These are phyloP conservation scores for Magallana gigas DNA, from an alignment of 1,140 invertebrate genomes.

Conservation along the genomic window DNA sequence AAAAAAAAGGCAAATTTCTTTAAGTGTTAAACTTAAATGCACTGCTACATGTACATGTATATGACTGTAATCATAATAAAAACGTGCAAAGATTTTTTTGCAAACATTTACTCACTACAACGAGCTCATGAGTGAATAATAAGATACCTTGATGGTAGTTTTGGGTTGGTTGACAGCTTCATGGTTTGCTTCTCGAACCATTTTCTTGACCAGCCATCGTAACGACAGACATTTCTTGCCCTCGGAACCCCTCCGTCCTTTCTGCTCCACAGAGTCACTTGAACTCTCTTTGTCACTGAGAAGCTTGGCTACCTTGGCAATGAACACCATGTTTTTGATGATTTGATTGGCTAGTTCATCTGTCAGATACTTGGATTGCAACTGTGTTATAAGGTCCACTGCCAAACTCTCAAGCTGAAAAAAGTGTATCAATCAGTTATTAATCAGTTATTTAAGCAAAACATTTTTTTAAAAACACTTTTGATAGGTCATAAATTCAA, in stretches of 20 bases:
- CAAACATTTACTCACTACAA: no score
- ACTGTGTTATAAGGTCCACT: constrained; percentile 86
- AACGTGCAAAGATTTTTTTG: no score
- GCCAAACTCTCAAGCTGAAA: constrained; percentile 83
- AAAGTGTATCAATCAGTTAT: no score
- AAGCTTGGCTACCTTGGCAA: constrained; percentile 82
- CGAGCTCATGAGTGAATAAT: not conserved
- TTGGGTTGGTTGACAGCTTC: constrained; percentile 84
- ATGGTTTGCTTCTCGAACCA: constrained; percentile 86
- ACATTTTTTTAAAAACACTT: no score
- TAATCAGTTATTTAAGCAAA: no score
- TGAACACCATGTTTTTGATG: constrained; percentile 86
- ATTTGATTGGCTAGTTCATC: constrained; percentile 76
- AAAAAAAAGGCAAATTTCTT: no score
- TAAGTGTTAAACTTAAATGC: no score
- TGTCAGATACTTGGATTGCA: constrained; percentile 81
- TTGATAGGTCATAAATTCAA: no score
- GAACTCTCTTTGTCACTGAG: constrained; percentile 67
- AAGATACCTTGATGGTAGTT: constrained; percentile 79
- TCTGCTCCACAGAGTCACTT: constrained; percentile 25
- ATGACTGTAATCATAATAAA: no score
- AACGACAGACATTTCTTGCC: constrained; percentile 71
- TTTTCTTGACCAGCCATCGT: constrained; percentile 85
- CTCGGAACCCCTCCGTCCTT: constrained; percentile 71
- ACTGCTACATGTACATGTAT: no score